Evolutionary conservation across 2,888 invertebrate species (phyloP).

Genomic region (Platerodrilus igneus): DNA sequence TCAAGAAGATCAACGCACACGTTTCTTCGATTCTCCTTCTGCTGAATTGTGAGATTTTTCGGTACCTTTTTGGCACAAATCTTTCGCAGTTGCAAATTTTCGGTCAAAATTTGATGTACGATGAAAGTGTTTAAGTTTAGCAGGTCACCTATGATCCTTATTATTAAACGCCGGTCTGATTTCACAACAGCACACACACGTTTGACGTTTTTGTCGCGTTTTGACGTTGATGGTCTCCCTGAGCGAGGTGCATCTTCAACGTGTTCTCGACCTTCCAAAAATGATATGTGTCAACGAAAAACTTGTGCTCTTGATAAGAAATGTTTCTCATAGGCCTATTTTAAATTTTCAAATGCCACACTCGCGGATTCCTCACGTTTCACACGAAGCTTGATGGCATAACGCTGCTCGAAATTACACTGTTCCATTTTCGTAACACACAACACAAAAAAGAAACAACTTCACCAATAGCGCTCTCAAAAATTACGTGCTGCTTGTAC

Average conservation of each 20-base stretch:
- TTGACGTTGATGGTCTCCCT: slow-evolving; percentile 2
- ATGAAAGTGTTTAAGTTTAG: no score
- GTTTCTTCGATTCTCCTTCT: background rate
- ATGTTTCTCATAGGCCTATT: background rate
- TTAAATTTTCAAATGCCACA: slow-evolving; percentile 1
- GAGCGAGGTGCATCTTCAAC: background rate
- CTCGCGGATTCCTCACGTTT: slow-evolving; percentile 1
- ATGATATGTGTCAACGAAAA: background rate
- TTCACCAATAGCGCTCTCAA: slow-evolving; percentile 1
- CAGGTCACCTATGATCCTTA: no score
- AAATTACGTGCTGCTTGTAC: background rate
- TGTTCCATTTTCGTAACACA: no score
- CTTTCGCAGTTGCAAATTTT: slow-evolving; percentile 1
- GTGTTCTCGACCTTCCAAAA: background rate
- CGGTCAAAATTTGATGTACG: background rate
- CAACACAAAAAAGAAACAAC: no score
- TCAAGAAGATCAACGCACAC: background rate
- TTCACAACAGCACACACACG: background rate
- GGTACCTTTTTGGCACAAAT: slow-evolving; percentile 1
- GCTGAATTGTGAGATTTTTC: no score
- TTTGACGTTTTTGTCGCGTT: background rate
- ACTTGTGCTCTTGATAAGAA: background rate
- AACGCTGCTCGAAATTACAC: slow-evolving; percentile 1
- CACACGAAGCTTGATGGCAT: no score
- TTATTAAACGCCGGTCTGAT: no score